Percentiles rank a stretch among this genome's conserved stretches.
Conservation (phyloP, 2,113 vertebrate species). For the Thinocorus orbignyianus region DNA sequence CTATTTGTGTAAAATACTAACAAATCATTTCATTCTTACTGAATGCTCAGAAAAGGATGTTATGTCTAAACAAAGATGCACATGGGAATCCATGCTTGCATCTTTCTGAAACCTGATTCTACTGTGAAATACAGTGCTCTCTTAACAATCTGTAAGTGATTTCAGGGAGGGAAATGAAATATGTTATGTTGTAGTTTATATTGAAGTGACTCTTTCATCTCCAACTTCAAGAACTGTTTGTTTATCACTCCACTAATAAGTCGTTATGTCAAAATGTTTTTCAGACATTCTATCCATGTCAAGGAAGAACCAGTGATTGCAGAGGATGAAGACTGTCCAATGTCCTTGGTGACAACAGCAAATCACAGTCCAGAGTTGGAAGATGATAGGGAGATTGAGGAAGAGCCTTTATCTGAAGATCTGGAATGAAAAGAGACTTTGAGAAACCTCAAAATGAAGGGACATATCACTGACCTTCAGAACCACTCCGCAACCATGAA, state of each 20-base stretch:
- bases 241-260: background rate
- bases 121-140: slow-evolving; percentile 18
- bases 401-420: slow-evolving; percentile 98
- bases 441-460: slow-evolving; percentile 81
- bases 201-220: slow-evolving; percentile 5
- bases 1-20: slow-evolving; percentile 69
- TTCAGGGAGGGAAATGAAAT: slow-evolving; percentile 1
- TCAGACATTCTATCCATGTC: slow-evolving; percentile 93
- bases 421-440: slow-evolving; percentile 89
- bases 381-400: slow-evolving; percentile 97
- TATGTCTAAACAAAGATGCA: slow-evolving; percentile 67
- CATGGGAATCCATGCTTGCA: slow-evolving; percentile 56
- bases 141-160: slow-evolving; percentile 18
- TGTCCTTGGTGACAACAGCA: slow-evolving; percentile 98
- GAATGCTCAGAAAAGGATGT: slow-evolving; percentile 50
- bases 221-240: background rate
- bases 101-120: slow-evolving; percentile 33
- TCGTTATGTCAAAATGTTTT: slow-evolving; percentile 46
- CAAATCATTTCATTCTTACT: slow-evolving; percentile 66
- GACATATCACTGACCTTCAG: slow-evolving; percentile 87
- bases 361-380: slow-evolving; percentile 99
- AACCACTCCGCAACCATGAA: slow-evolving; percentile 91
- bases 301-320: slow-evolving; percentile 98
- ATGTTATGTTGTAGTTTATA: background rate
- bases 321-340: slow-evolving; percentile 97